Evolutionary conservation across 2,797 vertebrate genomes (phyloP), one percentile per base, ranked within the genome.

Genomic region (Hydrolagus colliei): DNA sequence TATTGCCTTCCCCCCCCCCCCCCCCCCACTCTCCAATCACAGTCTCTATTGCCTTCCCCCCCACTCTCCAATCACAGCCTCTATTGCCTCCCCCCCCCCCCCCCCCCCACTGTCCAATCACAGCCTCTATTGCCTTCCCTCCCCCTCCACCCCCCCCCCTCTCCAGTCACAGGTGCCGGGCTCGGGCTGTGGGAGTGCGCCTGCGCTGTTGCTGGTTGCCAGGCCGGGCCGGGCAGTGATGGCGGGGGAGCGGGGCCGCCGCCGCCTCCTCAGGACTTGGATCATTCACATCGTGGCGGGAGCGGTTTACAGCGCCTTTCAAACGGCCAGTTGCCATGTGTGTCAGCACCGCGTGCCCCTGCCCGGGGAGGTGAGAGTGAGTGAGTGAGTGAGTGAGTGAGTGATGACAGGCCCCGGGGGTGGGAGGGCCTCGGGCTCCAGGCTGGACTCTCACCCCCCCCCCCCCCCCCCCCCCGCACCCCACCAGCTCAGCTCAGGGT

Each of bases 351-450:
- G 79, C 0, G 65, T 41, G 3, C 79, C 79, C 1, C 63, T 68
- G 3, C 11, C 11, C 6, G 12, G 65, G n/a, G 79, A 84, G 79
- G 79, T 84, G 65, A 84, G 79, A 9, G 65, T 84, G 65, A 84
- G 79, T 5, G 65, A 20, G 0, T 27, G 41, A 16, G 18, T 8
- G 68, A 16, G 14, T 71, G 12, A 16, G 16, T 20, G 72, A 2
- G 18, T 41, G 73, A 35, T 52, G 16, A 10, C 22, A 13, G 27
- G 27, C 27, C 73, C 10, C 8, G 11, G 72, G 20, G 27, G 27
- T 27, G 27, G 27, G 27, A 1, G 27, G 27, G 27, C 27, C 27
- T 27, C 27, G 27, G 27, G 27, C 27, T 27, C 27, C 27, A 27
- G 27, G 27, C 27, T 27, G 27, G 27, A 27, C 27, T 27, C 27